Evolutionary conservation across 2,797 vertebrate genomes (phyloP), one percentile per base, ranked within the genome.

Genomic region (Vultur gryphus): DNA sequence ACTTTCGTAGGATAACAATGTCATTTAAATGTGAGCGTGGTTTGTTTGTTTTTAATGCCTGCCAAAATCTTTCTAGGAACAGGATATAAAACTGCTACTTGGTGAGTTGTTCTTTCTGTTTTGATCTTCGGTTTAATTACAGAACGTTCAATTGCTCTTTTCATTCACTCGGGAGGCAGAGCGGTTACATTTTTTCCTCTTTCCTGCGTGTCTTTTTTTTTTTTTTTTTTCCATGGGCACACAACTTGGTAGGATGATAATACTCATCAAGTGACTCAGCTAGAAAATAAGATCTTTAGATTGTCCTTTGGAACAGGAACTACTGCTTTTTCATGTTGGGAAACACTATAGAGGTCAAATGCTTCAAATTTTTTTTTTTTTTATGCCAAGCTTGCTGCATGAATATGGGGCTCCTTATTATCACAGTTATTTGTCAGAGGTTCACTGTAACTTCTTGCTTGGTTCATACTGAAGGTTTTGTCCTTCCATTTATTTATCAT

Each of bases 61-160:
- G 95, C 93, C 94, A 96, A 92, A 87, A 7, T 83, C 96, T 91
- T 96, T 97, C 95, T 64, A 95, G 96, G 96, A 96, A 96, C 90
- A 91, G 94, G 88, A 94, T 95, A 49, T 87, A 61, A 79, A 89
- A 85, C 77, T 93, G 78, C 84, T 87, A 31, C 43, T 90, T 57
- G 87, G 71, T 94, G 93, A 84, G 84, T 96, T 48, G 84, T 93
- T 96, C 52, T 0, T 80, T 96, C 88, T 92, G 88, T 76, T 96
- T 94, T 86, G 48, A 85, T 96, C 93, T 83, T 89, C 0, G 0
- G 33, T 94, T 95, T 95, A 64, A 95, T 95, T 89, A 44, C 87
- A 83, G 57, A 33, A 10, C 80, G 46, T 93, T 83, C 94, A 90
- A 89, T 95, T 94, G 93, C 65, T 93, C 90, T 95, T 88, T 89